Evolutionary conservation across 2,113 vertebrate genomes (phyloP), one percentile per base, ranked within the genome.

Genomic region (Pteruthius melanotis): DNA sequence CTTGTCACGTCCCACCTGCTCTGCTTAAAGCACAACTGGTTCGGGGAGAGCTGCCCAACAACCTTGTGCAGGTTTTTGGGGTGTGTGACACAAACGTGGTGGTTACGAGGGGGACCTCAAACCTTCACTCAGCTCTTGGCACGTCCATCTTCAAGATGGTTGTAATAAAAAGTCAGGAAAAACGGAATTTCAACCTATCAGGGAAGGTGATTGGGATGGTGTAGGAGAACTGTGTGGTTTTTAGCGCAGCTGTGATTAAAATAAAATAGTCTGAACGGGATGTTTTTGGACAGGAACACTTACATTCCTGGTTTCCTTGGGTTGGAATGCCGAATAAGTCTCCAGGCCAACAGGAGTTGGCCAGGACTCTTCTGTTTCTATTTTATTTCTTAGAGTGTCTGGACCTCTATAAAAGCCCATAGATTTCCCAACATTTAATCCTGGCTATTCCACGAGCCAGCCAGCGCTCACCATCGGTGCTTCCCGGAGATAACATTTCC

Each of bases 121-220:
- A 83, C 70, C 96, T 90, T 93, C 80, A 45, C 96, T 93, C 92
- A 6, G 87, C 77, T 95, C 90, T 66, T 28, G 89, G 93, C 87
- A 27, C 31, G 72, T 72, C 96, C 96, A 87, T 88, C 96, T 92
- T 83, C 83, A 77, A 95, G 92, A 82, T 37, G 86, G 93, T 86
- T 83, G 72, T 53, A 92, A 95, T 92, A 96, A 97, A 97, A 97
- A 96, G 85, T 39, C 63, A 33, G 78, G 94, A 16, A 76, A 93
- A 93, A 97, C 71, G 90, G 49, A 56, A 15, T 90, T 81, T 66
- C 79, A 37, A 71, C 56, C 2, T 70, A 53, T 53, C 84, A 59
- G 87, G 92, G 59, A 35, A 79, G 92, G 42, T 14, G 72, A 74
- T 85, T 83, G 94, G 94, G 90, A 49, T 45, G 56, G 65, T 50